phyloP scores from a whole-genome alignment of 64 coral and sea anemone species.

The Pachyseris speciosa region DNA sequence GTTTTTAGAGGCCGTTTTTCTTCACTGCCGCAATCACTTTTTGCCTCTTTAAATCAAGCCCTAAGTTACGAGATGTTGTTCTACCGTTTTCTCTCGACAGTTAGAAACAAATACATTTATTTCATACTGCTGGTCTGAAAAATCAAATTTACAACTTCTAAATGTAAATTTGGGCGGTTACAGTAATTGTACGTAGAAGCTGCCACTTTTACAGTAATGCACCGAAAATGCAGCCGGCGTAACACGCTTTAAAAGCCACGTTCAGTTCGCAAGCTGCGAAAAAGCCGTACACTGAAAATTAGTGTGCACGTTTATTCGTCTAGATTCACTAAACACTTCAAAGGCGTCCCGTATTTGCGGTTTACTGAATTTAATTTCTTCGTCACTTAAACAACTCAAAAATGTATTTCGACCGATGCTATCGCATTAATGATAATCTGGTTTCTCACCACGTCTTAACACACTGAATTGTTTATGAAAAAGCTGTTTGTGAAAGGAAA shows the following conservation, averaged over 20 bases:
- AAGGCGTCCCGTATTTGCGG: slow-evolving; percentile 1
- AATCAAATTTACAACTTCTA: background rate
- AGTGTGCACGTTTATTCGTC: background rate
- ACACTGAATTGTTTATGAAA: slow-evolving; percentile 47
- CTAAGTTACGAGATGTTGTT: background rate
- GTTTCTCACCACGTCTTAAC: slow-evolving; percentile 11
- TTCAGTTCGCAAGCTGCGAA: background rate
- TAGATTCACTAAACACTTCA: slow-evolving; percentile 28
- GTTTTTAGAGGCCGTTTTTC: background rate
- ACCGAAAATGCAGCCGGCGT: no score
- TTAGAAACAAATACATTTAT: no score
- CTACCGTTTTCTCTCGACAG: background rate
- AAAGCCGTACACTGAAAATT: background rate
- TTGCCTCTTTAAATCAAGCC: background rate
- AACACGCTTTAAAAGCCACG: background rate
- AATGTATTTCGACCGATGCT: background rate
- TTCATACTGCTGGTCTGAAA: no score
- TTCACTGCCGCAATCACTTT: background rate
- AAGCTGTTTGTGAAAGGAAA: background rate
- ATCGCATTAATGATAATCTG: background rate
- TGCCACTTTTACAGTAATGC: no score
- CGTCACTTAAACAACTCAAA: slow-evolving; percentile 34
- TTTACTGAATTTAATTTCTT: background rate
- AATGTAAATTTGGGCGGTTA: no score
- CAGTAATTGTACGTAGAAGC: no score